Evolutionary conservation across 2,888 invertebrate genomes (phyloP), one percentile per base, ranked within the genome.

Genomic region (Drosophila limbata): DNA sequence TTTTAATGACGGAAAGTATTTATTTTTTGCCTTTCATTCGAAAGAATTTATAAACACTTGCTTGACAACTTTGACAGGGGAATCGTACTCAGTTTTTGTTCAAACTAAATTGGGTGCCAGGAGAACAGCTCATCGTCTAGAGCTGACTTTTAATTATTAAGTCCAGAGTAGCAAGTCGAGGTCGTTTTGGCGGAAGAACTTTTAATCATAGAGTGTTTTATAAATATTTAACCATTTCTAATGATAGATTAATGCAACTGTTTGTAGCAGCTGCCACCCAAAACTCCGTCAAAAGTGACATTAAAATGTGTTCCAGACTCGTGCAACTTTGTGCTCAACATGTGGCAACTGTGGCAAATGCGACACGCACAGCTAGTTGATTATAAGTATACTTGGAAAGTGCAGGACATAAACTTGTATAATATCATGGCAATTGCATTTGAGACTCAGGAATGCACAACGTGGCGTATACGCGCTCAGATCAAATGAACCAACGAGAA

Each of bases 401-500:
- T 39, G 53, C 59, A 56, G 17, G 37, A 35, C 40, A 47, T 61
- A 52, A 40, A 68, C 21, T 44, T 56, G 64, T 56, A 74, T 69
- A 65, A 65, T 77, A 69, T 71, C 57, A 77, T 69, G 84, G 84
- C 70, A 71, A 73, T 85, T 85, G 77, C 62, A 70, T 76, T 72
- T 61, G 48, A 73, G 59, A 52, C 47, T 11, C 31, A 13, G 39
- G 51, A 39, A 53, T 21, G 60, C 52, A 45, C 68, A 69, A 70
- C 71, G 73, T 73, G 76, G 67, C 74, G 81, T 73, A 73, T 85
- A 65, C 86, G 86, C 77, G 56, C 33, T 74, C 47, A 51, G 44
- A 77, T 65, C 62, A 84, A 81, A 82, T 79, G 69, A 82, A 82
- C 62, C 79, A 56, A 63, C 51, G 55, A 3, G 9, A 35, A 5